These are phyloP conservation scores for Leucophenga maculata DNA, from an alignment of 2,888 invertebrate species.

Conservation along the genomic window DNA sequence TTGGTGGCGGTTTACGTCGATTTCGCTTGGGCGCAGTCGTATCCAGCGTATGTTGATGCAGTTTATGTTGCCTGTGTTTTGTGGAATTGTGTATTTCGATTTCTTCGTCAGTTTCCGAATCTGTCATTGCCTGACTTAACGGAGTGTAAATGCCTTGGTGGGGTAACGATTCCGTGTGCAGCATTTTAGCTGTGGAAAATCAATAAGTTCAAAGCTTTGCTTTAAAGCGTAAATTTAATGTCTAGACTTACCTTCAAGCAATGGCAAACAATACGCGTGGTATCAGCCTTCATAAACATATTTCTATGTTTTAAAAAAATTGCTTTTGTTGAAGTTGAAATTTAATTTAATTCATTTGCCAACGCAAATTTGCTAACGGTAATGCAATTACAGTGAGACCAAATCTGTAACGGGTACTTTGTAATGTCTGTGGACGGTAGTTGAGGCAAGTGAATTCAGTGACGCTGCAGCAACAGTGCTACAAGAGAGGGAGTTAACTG, in stretches of 20 bases:
- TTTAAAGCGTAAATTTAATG: background rate
- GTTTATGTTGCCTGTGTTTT: slow-evolving; percentile 38
- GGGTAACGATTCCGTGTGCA: slow-evolving; percentile 69
- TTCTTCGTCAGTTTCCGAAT: slow-evolving; percentile 85
- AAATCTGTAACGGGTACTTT: no score
- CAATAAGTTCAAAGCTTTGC: slow-evolving; percentile 61
- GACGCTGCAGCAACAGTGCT: no score
- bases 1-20: slow-evolving; percentile 58
- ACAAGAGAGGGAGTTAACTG: no score
- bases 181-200: slow-evolving; percentile 66
- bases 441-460: no score
- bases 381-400: no score
- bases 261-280: slow-evolving; percentile 34
- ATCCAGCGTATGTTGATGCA: slow-evolving; percentile 48
- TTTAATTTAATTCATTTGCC: no score
- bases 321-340: no score
- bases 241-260: background rate
- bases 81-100: slow-evolving; percentile 58
- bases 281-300: slow-evolving; percentile 61
- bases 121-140: slow-evolving; percentile 83
- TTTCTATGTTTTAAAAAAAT: slow-evolving; percentile 30
- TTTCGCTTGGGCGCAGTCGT: slow-evolving; percentile 46
- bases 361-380: no score
- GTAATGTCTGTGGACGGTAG: no score
- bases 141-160: slow-evolving; percentile 80